A percentile compares a stretch with the other conserved stretches of the same genome.
These are phyloP conservation scores for Ciconia nigra DNA, from an alignment of 2,797 vertebrate genomes.

Conservation along the genomic window DNA sequence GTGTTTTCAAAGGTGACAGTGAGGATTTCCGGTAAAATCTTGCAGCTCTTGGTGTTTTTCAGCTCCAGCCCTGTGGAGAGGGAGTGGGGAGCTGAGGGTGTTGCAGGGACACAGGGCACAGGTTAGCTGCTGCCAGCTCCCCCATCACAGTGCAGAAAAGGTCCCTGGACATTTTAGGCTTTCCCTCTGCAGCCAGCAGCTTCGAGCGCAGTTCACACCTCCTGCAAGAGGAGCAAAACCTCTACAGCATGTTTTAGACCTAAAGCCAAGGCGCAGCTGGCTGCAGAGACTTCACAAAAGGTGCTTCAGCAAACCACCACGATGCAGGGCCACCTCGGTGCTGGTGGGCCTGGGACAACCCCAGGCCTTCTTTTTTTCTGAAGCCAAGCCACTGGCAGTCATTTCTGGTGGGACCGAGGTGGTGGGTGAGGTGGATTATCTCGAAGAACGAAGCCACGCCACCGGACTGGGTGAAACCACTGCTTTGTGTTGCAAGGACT, in stretches of 20 bases:
- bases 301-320: not conserved
- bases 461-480: not conserved
- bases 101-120: not conserved
- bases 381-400: not conserved
- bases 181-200: not conserved
- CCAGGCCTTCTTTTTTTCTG: not conserved
- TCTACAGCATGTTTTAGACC: not conserved
- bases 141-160: rapidly evolving
- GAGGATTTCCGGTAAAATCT: not conserved
- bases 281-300: not conserved
- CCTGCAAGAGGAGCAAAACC: not conserved
- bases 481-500: not conserved
- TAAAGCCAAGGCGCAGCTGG: not conserved
- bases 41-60: not conserved
- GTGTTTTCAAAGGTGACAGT: not conserved
- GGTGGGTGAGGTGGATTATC: not conserved
- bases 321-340: not conserved
- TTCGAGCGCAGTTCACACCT: not conserved
- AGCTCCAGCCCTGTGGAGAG: not conserved
- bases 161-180: not conserved
- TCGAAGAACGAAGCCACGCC: rapidly evolving
- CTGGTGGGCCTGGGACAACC: rapidly evolving
- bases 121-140: not conserved
- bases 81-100: not conserved
- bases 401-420: rapidly evolving